Evolutionary conservation across 2,797 vertebrate species (phyloP), one percentile per base, ranked within the genome.

Genomic region (Eulemur albifrons): DNA sequence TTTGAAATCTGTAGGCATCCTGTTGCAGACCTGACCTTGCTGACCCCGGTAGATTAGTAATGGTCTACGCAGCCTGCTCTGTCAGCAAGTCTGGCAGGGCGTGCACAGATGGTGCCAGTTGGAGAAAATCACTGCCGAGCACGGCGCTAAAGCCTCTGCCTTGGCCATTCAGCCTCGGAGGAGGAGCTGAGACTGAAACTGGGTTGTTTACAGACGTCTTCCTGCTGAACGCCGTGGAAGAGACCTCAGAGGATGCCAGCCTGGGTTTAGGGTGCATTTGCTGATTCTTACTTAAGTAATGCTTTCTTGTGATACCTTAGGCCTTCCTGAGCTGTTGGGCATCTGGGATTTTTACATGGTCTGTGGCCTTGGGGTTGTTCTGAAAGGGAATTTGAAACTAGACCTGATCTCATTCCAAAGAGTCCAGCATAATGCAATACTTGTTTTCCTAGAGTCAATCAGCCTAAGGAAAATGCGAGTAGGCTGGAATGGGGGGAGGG

Each of bases 381-480:
- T n/a, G 59, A 92, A 88, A 95, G 96, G 96, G 96, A 97, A 97
- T 97, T 96, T 96, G 96, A 97, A 95, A 97, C 80, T 48, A 70
- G 72, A 79, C 86, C 95, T 93, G 95, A 93, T 96, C 95, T 97
- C 94, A 88, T 96, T 96, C 93, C 96, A 96, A 84, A 88, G 93
- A 96, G 89, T 72, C 35, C n/a, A 87, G 87, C 85, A 94, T 96
- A 95, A 97, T 95, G 94, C 94, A 93, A 76, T 73, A 27, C 83
- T 97, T 97, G 96, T 97, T 97, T 97, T 97, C 97, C 89, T 95
- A 84, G 83, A 90, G 67, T 89, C 92, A 69, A 0, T 95, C 75
- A 90, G 97, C 93, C 81, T 95, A 48, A 97, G 97, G 94, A 96
- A 97, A 97, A 92, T 92, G 72, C 48, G 21, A 96, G 96, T 59